Percentiles rank a stretch among this genome's conserved stretches.
Conservation (phyloP, 1,140 invertebrate genomes). For the Ceratosolen solmsi region DNA sequence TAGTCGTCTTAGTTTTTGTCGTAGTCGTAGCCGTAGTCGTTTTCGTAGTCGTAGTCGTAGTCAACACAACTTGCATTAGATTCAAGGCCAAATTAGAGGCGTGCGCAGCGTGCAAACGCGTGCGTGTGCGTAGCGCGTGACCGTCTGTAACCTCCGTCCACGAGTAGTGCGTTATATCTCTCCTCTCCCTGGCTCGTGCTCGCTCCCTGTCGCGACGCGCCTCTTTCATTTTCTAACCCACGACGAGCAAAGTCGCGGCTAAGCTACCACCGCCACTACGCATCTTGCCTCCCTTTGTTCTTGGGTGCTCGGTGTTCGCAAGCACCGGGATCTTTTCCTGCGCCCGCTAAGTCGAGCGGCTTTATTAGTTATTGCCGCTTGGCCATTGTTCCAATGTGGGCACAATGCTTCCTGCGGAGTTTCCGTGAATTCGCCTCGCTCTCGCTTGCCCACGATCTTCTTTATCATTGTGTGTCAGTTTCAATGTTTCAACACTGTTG, state of each 20-base stretch:
- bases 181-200: background rate
- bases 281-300: background rate
- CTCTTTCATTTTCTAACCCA: background rate
- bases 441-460: too few relatives aligned
- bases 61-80: conserved; percentile 66
- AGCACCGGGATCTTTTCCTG: background rate
- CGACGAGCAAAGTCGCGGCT: too few relatives aligned
- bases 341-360: background rate
- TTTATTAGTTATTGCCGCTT: background rate
- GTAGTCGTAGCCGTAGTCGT: too few relatives aligned
- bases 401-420: too few relatives aligned
- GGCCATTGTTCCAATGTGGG: background rate
- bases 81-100: conserved; percentile 69
- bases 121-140: conserved; percentile 41
- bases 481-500: too few relatives aligned
- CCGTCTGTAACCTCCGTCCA: conserved; percentile 26
- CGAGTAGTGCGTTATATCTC: background rate
- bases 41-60: conserved; percentile 35
- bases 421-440: too few relatives aligned
- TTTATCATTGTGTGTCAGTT: too few relatives aligned
- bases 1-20: background rate
- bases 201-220: background rate
- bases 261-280: too few relatives aligned
- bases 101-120: conserved; percentile 47
- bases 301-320: background rate